Evolutionary conservation across 2,113 vertebrate species (phyloP).

Genomic region (Puffinus mauretanicus): DNA sequence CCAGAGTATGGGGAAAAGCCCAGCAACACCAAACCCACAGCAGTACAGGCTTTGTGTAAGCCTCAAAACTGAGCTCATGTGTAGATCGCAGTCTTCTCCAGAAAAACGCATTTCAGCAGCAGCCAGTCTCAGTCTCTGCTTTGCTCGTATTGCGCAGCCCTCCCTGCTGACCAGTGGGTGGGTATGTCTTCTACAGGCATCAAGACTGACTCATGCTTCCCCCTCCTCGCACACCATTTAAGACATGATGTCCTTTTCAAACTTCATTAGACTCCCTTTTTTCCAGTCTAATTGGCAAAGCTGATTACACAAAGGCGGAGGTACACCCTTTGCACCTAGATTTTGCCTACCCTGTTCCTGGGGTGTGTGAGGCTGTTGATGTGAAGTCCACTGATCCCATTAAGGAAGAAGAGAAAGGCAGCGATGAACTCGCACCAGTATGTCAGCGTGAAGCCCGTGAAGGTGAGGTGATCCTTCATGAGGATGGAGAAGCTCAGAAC

Average conservation of each 20-base stretch:
- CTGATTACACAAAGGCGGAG: background rate
- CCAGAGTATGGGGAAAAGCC: background rate
- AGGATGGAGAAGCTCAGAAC: conserved; percentile 76
- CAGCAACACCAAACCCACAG: background rate
- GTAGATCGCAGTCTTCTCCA: background rate
- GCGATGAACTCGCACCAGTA: conserved; percentile 82
- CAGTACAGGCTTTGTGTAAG: background rate
- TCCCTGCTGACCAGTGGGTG: background rate
- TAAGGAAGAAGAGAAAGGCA: conserved; percentile 83
- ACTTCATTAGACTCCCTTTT: conserved; percentile 8
- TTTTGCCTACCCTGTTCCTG: conserved; percentile 36
- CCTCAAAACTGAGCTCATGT: background rate
- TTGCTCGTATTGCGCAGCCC: background rate
- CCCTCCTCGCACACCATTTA: background rate
- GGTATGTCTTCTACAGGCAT: background rate
- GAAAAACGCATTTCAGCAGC: background rate
- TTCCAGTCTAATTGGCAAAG: conserved; percentile 46
- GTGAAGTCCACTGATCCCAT: conserved; percentile 78
- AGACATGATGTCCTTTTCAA: conserved; percentile 1
- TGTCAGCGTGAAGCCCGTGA: conserved; percentile 74
- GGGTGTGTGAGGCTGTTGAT: conserved; percentile 75
- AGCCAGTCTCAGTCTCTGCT: background rate
- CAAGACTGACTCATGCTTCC: background rate
- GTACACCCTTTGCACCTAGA: background rate
- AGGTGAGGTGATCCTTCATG: conserved; percentile 62